Evolutionary conservation across 2,113 vertebrate species (phyloP).

Genomic region (Emydocephalus ijimae): DNA sequence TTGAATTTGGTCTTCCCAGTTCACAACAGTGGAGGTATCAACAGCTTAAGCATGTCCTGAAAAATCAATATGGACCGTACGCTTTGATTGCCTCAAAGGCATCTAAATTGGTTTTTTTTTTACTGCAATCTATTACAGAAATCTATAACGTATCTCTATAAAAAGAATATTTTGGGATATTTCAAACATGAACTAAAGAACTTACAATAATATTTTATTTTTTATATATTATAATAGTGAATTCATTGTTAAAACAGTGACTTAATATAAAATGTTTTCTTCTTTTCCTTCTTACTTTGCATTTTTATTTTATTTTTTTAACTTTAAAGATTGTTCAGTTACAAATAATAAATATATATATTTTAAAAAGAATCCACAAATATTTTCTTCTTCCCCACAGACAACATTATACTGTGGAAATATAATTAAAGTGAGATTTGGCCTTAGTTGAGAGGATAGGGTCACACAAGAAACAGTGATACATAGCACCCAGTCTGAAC

Average conservation of each 20-base stretch:
- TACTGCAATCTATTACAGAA: background rate
- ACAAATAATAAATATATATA: background rate
- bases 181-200: background rate
- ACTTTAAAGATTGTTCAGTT: background rate
- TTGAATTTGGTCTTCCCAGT: background rate
- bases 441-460: background rate
- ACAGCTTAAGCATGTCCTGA: background rate
- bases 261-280: background rate
- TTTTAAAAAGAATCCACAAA: background rate
- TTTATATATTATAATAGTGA: background rate
- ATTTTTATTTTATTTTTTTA: background rate
- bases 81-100: background rate
- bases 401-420: background rate
- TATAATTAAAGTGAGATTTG: background rate
- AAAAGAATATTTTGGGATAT: background rate
- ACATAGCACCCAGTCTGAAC: background rate
- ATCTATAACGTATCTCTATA: background rate
- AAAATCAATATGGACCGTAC: background rate
- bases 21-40: background rate
- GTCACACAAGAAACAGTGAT: background rate
- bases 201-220: background rate
- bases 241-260: background rate
- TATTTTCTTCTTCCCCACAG: background rate
- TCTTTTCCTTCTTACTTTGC: background rate
- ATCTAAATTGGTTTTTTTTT: background rate